These are phyloP conservation scores for Temnothorax ravouxi DNA, from an alignment of 2,888 invertebrate species.

Conservation along the genomic window DNA sequence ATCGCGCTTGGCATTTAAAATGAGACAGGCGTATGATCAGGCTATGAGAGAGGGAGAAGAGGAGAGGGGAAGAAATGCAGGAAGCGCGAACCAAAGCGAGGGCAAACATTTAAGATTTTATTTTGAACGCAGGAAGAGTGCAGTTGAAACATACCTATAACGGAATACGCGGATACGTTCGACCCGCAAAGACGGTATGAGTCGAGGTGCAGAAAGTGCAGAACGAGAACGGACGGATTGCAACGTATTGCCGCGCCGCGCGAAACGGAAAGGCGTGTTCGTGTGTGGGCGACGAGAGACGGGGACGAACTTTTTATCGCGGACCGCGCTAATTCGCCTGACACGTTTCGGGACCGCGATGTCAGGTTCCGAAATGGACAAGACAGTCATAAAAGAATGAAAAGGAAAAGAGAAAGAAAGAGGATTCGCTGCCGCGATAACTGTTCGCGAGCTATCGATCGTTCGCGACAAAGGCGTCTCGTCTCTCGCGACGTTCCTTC, in stretches of 20 bases:
- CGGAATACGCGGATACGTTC: neutral
- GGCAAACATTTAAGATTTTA: neutral
- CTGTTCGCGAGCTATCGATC: neutral
- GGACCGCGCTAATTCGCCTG: neutral
- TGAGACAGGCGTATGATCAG: neutral
- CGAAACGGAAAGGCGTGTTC: conserved; percentile 48
- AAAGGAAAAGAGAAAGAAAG: neutral
- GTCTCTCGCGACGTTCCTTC: neutral
- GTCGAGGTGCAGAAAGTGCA: neutral
- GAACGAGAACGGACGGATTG: too few relatives aligned
- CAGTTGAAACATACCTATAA: neutral
- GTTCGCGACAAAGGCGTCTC: neutral
- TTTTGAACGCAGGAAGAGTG: neutral
- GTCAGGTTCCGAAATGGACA: neutral
- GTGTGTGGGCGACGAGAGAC: conserved; percentile 46
- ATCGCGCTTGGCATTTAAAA: neutral
- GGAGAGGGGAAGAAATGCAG: neutral
- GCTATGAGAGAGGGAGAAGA: neutral
- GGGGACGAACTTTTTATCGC: neutral
- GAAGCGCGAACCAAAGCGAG: neutral
- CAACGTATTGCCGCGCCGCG: neutral
- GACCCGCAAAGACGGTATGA: neutral
- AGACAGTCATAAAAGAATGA: neutral
- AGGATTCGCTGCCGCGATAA: neutral
- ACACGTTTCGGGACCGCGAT: neutral